Evolutionary conservation across 2,888 invertebrate genomes (phyloP).

Genomic region (Lucinisca nassula): DNA sequence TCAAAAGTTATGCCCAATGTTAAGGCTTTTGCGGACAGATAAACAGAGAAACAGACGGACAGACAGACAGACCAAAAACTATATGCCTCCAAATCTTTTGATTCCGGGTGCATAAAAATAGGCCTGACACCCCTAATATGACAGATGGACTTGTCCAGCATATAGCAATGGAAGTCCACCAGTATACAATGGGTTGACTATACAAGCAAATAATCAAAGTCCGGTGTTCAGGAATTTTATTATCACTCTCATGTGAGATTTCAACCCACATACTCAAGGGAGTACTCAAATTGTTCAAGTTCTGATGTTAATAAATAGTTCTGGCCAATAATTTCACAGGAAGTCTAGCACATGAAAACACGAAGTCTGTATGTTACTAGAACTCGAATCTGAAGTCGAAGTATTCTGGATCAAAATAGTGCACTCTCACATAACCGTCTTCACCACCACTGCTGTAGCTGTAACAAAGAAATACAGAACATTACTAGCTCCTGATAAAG

Average conservation of each 20-base stretch:
- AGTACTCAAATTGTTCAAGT: neutral
- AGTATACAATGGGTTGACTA: too few species aligned
- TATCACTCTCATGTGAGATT: slow-evolving; percentile 13
- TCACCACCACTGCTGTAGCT: slow-evolving; percentile 99
- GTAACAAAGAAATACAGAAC: slow-evolving; percentile 68
- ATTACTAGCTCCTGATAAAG: neutral
- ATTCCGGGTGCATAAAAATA: too few species aligned
- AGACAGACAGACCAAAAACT: too few species aligned
- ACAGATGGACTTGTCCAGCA: too few species aligned
- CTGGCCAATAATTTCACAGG: neutral
- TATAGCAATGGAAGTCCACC: too few species aligned
- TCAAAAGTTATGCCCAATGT: too few species aligned
- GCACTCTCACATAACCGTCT: slow-evolving; percentile 99
- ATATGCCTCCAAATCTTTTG: too few species aligned
- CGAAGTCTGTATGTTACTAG: slow-evolving; percentile 77
- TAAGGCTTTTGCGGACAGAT: too few species aligned
- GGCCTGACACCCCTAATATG: too few species aligned
- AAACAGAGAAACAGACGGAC: too few species aligned
- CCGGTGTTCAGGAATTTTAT: slow-evolving; percentile 62
- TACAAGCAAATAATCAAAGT: too few species aligned
- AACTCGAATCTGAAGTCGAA: slow-evolving; percentile 98
- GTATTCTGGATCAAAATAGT: slow-evolving; percentile 98
- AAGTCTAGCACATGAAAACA: neutral
- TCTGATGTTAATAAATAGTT: neutral
- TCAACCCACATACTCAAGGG: neutral